Conservation (phyloP, 2,888 invertebrate species). For the Tholera decimalis region DNA sequence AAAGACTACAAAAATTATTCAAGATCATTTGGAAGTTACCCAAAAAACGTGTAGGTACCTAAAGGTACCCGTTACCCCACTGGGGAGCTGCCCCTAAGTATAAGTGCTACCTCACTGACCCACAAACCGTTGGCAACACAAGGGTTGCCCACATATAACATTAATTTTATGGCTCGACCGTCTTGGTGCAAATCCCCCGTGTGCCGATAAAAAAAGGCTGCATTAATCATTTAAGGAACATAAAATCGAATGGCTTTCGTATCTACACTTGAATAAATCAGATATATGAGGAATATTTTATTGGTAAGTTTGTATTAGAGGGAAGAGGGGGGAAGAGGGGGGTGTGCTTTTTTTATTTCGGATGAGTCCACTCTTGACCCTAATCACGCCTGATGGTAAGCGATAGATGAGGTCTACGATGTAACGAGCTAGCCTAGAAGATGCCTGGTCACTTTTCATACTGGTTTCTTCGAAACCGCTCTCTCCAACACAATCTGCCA, state of each 20-base stretch:
- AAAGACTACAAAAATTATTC: constrained; percentile 40
- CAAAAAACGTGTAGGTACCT: constrained; percentile 1
- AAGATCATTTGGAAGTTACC: constrained; percentile 18
- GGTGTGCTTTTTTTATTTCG: too few relatives aligned
- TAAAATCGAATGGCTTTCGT: constrained; percentile 59
- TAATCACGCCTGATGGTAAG: too few relatives aligned
- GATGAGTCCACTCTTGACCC: too few relatives aligned
- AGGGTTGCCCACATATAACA: constrained; percentile 47
- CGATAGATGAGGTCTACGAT: too few relatives aligned
- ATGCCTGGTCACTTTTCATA: too few relatives aligned
- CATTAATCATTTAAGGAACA: constrained; percentile 61
- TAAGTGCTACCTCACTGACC: constrained; percentile 42
- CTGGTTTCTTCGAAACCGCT: too few relatives aligned
- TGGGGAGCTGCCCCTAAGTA: constrained; percentile 23
- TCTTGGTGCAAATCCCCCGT: constrained; percentile 47
- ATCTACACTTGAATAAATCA: constrained; percentile 60
- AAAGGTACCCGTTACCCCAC: neutral
- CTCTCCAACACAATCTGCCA: too few relatives aligned
- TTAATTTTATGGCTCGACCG: constrained; percentile 56
- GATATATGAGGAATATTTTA: constrained; percentile 54
- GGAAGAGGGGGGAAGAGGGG: too few relatives aligned
- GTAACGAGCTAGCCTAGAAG: too few relatives aligned
- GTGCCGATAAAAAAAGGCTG: constrained; percentile 56
- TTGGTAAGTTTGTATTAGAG: constrained; percentile 17
- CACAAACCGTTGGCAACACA: constrained; percentile 31